Conservation (phyloP, 2,888 invertebrate genomes). For the Myathropa florea region DNA sequence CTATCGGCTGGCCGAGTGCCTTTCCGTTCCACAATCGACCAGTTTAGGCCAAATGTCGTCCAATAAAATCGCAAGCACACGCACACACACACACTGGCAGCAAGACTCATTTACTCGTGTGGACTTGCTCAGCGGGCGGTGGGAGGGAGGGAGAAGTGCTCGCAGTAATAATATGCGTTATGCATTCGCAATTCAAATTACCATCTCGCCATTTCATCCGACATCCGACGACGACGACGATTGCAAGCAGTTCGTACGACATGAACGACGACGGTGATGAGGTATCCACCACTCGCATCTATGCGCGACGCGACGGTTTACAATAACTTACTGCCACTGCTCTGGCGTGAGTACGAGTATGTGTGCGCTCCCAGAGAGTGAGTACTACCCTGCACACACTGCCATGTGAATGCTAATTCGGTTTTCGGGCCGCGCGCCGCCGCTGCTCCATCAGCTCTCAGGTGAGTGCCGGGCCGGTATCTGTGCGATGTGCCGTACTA, state of each 20-base stretch:
- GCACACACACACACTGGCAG: background rate
- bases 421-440: background rate
- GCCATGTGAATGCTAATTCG: constrained; percentile 50
- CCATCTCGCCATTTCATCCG: constrained; percentile 30
- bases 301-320: constrained; percentile 33
- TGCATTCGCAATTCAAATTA: constrained; percentile 56
- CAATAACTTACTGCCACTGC: constrained; percentile 12
- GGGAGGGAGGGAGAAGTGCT: background rate
- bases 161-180: constrained; percentile 53
- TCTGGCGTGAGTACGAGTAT: background rate
- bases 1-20: background rate
- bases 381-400: constrained; percentile 18
- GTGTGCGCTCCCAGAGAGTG: constrained; percentile 1
- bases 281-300: constrained; percentile 16
- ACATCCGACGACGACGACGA: constrained; percentile 21
- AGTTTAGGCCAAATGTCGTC: constrained; percentile 54
- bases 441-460: background rate
- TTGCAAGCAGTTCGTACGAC: background rate
- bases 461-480: constrained; percentile 56
- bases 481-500: constrained; percentile 18
- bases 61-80: constrained; percentile 26
- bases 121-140: background rate
- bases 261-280: constrained; percentile 1
- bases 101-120: constrained; percentile 19
- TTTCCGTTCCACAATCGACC: constrained; percentile 23